Base-by-base conservation (phyloP, 1,140 invertebrate genomes). In the Scaptomyza graminum region DNA sequence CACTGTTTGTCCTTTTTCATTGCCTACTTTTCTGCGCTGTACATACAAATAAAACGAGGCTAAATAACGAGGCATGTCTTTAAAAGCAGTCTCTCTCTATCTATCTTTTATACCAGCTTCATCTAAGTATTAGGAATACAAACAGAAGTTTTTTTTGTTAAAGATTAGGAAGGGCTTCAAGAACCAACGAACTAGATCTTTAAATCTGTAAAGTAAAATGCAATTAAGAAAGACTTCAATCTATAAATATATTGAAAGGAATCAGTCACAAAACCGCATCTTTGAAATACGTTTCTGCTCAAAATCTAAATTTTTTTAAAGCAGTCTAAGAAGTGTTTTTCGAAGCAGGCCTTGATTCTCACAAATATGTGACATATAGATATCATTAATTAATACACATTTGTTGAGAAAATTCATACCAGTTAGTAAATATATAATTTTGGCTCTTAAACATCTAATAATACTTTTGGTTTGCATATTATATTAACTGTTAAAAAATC, bases 1-100 rank as follows among this genome's bases (percentile, higher is more conserved):
- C 43, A 56, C 28, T 64, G 54, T 31, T 25, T 7, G 31, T 49
- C 51, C 60, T 41, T 75, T 85, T 87, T 54, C 64, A 39, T 63
- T 63, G 62, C 59, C 62, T 68, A 54, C 52, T 65, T 76, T 60
- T 44, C 13, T 43, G 60, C 46, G 62, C 49, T 16, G 18, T 34
- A 2, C 25, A 57, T 12, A 39, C 46, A 51, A 61, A 13, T 46
- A 11, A 43, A 62, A 51, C 13, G 34, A 68, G 13, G 28, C 59
- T 39, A 46, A 13, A 46, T 12, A 46, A 43, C 4, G 3, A 31
- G 54, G 41, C 34, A 13, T 56, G 4, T 37, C 31, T 13, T 47
- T 51, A 8, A 43, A 56, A 41, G 15, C 39, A 61, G 28, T 5
- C 28, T 22, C 18, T 22, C 4, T 22, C 18, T 22, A 3, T 28